A percentile compares a stretch with the other conserved stretches of the same genome.
phyloP scores from a whole-genome alignment of 2,888 invertebrate species.

The Epistrophe eligans region DNA sequence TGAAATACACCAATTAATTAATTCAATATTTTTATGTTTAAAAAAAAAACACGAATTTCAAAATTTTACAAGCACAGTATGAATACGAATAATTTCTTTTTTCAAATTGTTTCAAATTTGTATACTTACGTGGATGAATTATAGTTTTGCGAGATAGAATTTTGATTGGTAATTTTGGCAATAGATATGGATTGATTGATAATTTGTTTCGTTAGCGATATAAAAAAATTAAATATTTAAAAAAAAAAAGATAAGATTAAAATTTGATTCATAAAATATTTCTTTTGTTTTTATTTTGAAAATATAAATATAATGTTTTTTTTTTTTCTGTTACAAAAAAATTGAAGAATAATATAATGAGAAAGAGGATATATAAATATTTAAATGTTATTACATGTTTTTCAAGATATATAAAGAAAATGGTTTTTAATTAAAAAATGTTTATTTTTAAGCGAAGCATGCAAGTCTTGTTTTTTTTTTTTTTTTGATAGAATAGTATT shows the following conservation, averaged over 20 bases:
- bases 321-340: constrained; percentile 48
- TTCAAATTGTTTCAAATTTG: constrained; percentile 44
- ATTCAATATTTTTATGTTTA: background rate
- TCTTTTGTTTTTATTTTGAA: constrained; percentile 27
- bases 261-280: constrained; percentile 63
- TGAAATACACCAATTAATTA: constrained; percentile 53
- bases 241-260: constrained; percentile 70
- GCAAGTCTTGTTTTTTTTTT: constrained; percentile 60
- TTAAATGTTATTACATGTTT: constrained; percentile 66
- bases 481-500: constrained; percentile 26
- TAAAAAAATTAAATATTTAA: constrained; percentile 69
- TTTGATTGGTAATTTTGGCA: constrained; percentile 75
- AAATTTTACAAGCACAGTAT: constrained; percentile 53
- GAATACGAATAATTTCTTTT: constrained; percentile 59
- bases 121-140: constrained; percentile 75
- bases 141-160: constrained; percentile 71
- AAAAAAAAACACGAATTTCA: constrained; percentile 40
- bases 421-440: constrained; percentile 69
- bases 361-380: constrained; percentile 70
- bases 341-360: constrained; percentile 60
- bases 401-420: constrained; percentile 66
- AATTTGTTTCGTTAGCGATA: constrained; percentile 76
- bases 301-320: constrained; percentile 15
- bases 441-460: constrained; percentile 74
- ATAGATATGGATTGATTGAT: constrained; percentile 75